Conservation (phyloP, 2,113 vertebrate species). For the Calidris pygmaea region DNA sequence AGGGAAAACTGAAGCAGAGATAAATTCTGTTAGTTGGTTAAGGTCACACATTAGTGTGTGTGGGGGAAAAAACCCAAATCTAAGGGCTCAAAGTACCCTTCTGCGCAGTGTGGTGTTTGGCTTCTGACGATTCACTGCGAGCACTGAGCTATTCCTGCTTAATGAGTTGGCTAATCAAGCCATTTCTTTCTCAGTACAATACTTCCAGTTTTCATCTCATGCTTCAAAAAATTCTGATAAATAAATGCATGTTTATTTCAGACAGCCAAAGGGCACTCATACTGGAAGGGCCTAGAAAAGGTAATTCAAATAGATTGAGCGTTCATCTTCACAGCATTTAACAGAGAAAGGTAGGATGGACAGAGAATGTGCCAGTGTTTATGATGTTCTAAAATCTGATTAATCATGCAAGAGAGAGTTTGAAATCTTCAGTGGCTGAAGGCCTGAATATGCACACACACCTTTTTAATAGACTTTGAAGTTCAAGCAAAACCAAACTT, state of each 20-base stretch:
- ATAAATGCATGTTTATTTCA: not conserved
- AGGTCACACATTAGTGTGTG: not conserved
- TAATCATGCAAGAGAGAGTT: not conserved
- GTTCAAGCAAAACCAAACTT: not conserved
- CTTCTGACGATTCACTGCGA: not conserved
- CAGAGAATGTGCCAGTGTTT: not conserved
- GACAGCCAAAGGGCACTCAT: not conserved
- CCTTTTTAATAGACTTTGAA: not conserved
- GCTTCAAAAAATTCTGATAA: not conserved
- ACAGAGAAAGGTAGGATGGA: not conserved
- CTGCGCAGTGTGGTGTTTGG: not conserved
- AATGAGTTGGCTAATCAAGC: not conserved
- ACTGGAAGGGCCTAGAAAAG: not conserved
- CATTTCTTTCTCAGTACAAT: not conserved
- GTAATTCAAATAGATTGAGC: not conserved
- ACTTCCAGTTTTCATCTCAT: not conserved
- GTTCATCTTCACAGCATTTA: not conserved
- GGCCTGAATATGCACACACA: not conserved
- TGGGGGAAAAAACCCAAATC: not conserved
- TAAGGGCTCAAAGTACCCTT: not conserved
- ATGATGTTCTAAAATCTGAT: not conserved
- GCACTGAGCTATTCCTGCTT: not conserved
- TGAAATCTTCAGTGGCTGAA: not conserved
- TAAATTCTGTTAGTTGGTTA: not conserved
- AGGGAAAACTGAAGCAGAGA: not conserved